Evolutionary conservation across 2,888 invertebrate genomes (phyloP).

Genomic region (Parapristionchus giblindavisi): DNA sequence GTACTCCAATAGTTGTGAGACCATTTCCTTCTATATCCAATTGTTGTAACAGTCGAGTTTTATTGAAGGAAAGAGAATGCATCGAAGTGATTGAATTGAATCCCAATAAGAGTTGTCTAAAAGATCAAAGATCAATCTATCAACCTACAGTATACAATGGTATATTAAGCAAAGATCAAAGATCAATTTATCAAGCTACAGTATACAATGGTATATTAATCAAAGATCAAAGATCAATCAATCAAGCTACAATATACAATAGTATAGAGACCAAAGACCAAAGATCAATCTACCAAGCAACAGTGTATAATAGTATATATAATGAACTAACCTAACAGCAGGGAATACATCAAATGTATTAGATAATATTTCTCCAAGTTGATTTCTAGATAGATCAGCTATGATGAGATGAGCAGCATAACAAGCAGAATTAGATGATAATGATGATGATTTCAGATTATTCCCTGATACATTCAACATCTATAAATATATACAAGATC

Average conservation of each 20-base stretch:
- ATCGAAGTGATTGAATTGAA: slow-evolving; percentile 15
- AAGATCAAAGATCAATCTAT: neutral
- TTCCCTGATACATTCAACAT: slow-evolving; percentile 37
- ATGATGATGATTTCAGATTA: neutral
- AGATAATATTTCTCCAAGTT: slow-evolving; percentile 47
- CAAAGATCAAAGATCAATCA: no score
- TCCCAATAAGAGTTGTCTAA: slow-evolving; percentile 8
- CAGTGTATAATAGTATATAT: no score
- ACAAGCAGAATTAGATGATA: slow-evolving; percentile 42
- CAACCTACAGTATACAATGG: no score
- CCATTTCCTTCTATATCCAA: slow-evolving; percentile 28
- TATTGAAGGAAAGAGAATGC: slow-evolving; percentile 32
- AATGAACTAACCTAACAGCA: slow-evolving; percentile 22
- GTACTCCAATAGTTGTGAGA: neutral
- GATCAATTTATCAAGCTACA: neutral
- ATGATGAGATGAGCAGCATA: slow-evolving; percentile 60
- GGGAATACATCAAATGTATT: slow-evolving; percentile 10
- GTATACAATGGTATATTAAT: no score
- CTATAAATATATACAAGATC: neutral
- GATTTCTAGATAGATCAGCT: slow-evolving; percentile 61
- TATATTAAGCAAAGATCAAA: no score
- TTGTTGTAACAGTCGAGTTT: slow-evolving; percentile 16
- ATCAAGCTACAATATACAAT: no score
- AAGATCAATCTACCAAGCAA: no score
- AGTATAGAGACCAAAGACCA: no score